These are phyloP conservation scores for Xyrauchen texanus DNA, from an alignment of 2,113 vertebrate species.

Conservation along the genomic window DNA sequence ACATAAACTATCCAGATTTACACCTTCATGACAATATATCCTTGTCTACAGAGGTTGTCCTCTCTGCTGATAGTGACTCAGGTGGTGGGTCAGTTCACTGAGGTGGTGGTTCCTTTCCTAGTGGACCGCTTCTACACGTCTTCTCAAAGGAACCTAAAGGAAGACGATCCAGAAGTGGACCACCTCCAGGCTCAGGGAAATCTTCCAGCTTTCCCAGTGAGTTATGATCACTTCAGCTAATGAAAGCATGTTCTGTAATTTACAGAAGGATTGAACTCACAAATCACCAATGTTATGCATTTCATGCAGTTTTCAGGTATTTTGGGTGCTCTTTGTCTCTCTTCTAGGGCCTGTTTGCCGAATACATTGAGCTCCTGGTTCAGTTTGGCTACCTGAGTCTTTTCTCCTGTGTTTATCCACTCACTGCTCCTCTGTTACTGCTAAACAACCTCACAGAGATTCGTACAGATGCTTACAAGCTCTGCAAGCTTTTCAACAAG, in stretches of 20 bases:
- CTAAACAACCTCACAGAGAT: conserved; percentile 81
- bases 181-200: conserved; percentile 71
- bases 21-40: no score
- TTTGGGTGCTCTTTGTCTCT: conserved; percentile 10
- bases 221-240: conserved; percentile 26
- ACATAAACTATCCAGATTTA: no score
- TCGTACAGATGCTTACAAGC: conserved; percentile 77
- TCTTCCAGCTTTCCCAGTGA: conserved; percentile 73
- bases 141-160: conserved; percentile 58
- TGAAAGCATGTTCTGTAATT: no score
- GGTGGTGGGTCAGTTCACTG: conserved; percentile 77
- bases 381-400: conserved; percentile 84
- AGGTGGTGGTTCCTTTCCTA: conserved; percentile 75
- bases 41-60: conserved; percentile 67
- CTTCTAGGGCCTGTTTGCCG: conserved; percentile 76
- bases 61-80: conserved; percentile 78
- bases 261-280: no score
- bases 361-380: conserved; percentile 82
- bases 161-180: conserved; percentile 76
- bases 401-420: conserved; percentile 80
- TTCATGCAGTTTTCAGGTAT: no score
- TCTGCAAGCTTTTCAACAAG: conserved; percentile 79
- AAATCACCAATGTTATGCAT: no score
- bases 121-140: conserved; percentile 70
- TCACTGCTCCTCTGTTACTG: conserved; percentile 75